Percentiles rank a stretch among this genome's conserved stretches.
Conservation (phyloP, 2,797 vertebrate genomes). For the Micrastur ruficollis region DNA sequence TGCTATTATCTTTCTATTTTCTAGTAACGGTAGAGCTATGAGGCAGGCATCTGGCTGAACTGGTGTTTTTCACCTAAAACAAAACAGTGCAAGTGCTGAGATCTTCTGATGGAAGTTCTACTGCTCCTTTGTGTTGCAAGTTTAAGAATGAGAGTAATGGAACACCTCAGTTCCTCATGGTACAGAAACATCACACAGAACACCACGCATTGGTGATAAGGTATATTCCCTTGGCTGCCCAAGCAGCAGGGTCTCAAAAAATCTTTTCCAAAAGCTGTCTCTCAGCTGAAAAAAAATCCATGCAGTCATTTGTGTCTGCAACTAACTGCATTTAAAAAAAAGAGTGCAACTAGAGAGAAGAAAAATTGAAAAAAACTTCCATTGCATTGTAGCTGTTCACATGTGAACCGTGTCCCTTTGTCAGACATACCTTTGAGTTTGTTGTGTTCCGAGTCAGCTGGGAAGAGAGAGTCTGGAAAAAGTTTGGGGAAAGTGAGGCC, state of each 20-base stretch:
- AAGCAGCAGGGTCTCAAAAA: neutral
- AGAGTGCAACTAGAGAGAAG: neutral
- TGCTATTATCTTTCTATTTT: neutral
- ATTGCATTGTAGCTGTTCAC: neutral
- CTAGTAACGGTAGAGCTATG: neutral
- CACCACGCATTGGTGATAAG: neutral
- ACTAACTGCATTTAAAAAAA: neutral
- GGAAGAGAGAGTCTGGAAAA: slow-evolving; percentile 98
- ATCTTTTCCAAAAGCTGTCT: neutral
- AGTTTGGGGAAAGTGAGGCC: slow-evolving; percentile 98
- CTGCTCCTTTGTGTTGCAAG: neutral
- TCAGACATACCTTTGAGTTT: slow-evolving; percentile 94
- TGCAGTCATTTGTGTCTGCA: neutral
- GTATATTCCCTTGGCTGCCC: neutral
- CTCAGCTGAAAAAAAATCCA: neutral
- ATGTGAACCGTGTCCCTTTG: accelerated
- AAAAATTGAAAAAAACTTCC: neutral
- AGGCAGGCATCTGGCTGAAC: neutral
- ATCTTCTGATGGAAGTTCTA: neutral
- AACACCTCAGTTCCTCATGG: neutral
- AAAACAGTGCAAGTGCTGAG: neutral
- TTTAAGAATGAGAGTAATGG: neutral
- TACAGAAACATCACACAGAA: neutral
- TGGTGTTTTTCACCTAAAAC: neutral
- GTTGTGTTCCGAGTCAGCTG: slow-evolving; percentile 99